Base-by-base conservation (phyloP, 2,797 vertebrate species). In the Phrynocephalus forsythii region DNA sequence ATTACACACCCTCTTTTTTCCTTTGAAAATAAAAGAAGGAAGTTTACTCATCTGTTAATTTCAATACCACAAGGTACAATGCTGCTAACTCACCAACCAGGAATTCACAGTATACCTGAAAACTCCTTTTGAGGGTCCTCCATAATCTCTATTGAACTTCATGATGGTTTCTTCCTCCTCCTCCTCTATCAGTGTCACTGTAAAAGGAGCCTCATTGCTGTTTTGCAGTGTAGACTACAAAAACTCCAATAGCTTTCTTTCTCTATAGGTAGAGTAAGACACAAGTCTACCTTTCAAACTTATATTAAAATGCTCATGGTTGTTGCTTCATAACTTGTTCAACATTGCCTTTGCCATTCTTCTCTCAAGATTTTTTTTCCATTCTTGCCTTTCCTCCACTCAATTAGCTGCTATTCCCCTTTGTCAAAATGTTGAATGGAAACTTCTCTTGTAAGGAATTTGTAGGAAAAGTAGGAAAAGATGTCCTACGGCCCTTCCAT, bases 41-140 rank as follows among this genome's bases (percentile, higher is more conserved):
- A 10, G 71, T 0, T 48, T 69, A 38, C 86, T 89, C 92, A 93
- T 83, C 88, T 90, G 92, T 89, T 94, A 94, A 88, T 91, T 94
- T 85, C 83, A 90, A 95, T 89, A 83, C 86, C 87, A 75, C 33
- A 86, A 79, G 83, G 91, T 83, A 86, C 87, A 91, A 90, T 86
- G 86, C 84, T 86, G 20, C 33, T 3, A 88, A 79, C 80, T 85
- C 78, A 78, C 71, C 90, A 91, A 95, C 75, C 85, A 86, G 82
- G 90, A 78, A 77, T 88, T 87, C 86, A 78, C 85, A 91, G 85
- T 83, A 88, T 83, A 87, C 90, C 77, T 86, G 87, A 90, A 94
- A 88, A 85, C 16, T 28, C 88, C 81, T 87, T 88, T 1, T 0
- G 1, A 3, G 93, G 69, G 80, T 79, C 84, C 91, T 60, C 1